Base-by-base conservation (phyloP, 2,113 vertebrate genomes). In the Chionodraco myersi region DNA sequence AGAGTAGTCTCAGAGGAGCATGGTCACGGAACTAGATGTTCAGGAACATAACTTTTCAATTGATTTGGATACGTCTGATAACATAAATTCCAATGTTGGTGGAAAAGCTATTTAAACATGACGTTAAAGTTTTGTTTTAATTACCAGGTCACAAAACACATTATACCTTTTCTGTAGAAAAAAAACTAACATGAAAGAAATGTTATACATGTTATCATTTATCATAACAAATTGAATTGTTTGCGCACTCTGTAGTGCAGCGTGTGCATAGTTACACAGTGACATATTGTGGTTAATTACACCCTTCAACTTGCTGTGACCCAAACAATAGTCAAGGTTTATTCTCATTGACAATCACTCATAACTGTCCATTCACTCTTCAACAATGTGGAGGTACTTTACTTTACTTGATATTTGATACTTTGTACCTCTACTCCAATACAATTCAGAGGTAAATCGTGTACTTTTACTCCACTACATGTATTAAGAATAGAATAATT, bases 271-370 rank as follows among this genome's bases (percentile, higher is more conserved):
- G 77, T 23, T 64, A 5, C n/a, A 84, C 6, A 36, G 73, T 51
- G 89, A 85, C 80, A 64, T 56, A 77, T 83, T 3, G 77, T 79
- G 83, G 84, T 60, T 6, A 36, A 2, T 14, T 60, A 45, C 23
- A 57, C 10, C 21, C 5, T 14, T 6, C 23, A 21, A 44, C 16
- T 49, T 61, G 21, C 45, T 57, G 41, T 12, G 12, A 23, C 64
- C 45, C 61, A 67, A 58, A 47, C 36, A 44, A 15, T 23, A 3
- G 16, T 57, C 56, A 36, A 47, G 36, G 45, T 63, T 60, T 57
- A 1, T 15, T 0, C 0, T 58, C 12, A 34, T 10, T 45, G 51
- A 44, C 16, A 58, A 11, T 6, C 21, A 64, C 13, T 16, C 44
- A n/a, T 45, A 51, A 15, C 51, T 30, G 14, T 56, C 21, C 23